Base-by-base conservation (phyloP, 2,888 invertebrate genomes). In the Cylindroiulus punctatus region DNA sequence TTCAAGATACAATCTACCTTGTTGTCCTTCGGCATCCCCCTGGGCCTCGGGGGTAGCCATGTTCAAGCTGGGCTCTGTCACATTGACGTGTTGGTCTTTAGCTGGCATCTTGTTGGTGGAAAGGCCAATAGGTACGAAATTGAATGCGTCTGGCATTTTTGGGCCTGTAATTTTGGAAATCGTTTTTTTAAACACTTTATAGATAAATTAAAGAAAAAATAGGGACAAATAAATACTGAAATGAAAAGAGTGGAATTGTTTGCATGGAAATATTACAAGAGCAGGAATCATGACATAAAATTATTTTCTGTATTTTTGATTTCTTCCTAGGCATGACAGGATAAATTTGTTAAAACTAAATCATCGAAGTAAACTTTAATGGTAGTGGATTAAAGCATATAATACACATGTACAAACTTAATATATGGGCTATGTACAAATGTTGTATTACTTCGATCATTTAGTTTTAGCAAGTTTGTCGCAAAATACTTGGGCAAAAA, bases 101-200 rank as follows among this genome's bases (percentile, higher is more conserved):
- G 26, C 26, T 12, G 65, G 65, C 65, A 65, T 65, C 26, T 65
- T 65, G 65, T 65, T 65, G 26, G 65, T 65, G 22, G 65, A 65
- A 2, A 65, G 26, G 19, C 65, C 65, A 65, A 65, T 65, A 10
- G 65, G 65, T 2, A 65, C 22, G 26, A 65, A 65, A 65, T 65
- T 65, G 26, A 65, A 65, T 12, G 65, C 12, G 65, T 65, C 65
- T 22, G 65, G 57, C 19, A 57, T n/a, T 4, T 57, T 57, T 3
- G 57, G n/a, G 8, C 57, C 57, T 57, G n/a, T 2, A 65, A 65
- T 52, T 52, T 19, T 19, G 52, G n/a, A 52, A n/a, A 52, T 52
- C 4, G 17, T 4, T 57, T 22, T 57, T 57, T 7, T 7, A 40
- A 8, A 40, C 40, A 40, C 40, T 22, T 22, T 22, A 7, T 22